A percentile compares a stretch with the other conserved stretches of the same genome.
These are phyloP conservation scores for Amblyjoppa proteus DNA, from an alignment of 2,888 invertebrate species.

Conservation along the genomic window DNA sequence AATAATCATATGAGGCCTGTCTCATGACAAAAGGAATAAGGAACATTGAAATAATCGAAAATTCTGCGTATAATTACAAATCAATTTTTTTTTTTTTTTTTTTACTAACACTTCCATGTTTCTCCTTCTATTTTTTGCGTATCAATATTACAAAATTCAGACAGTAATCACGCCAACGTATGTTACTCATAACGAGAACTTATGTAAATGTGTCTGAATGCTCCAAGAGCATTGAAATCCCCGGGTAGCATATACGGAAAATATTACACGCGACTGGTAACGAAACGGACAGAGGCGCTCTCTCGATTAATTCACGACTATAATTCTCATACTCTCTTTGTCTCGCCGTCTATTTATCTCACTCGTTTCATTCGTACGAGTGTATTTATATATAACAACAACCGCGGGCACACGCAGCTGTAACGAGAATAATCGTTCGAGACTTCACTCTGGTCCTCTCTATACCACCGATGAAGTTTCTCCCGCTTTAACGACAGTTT, in stretches of 20 bases:
- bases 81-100: no score
- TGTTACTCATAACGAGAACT: neutral
- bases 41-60: no score
- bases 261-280: constrained; percentile 41
- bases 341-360: constrained; percentile 6
- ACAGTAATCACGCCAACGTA: neutral
- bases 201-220: constrained; percentile 33
- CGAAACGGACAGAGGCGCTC: constrained; percentile 51
- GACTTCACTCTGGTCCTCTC: constrained; percentile 24
- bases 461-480: constrained; percentile 23
- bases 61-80: no score
- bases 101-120: neutral
- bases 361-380: constrained; percentile 58
- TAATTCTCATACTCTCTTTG: constrained; percentile 64
- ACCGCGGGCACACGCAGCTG: constrained; percentile 44
- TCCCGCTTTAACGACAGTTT: constrained; percentile 63
- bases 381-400: constrained; percentile 46
- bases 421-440: constrained; percentile 48
- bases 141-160: neutral
- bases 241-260: constrained; percentile 2
- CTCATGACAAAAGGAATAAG: no score
- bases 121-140: neutral
- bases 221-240: constrained; percentile 16
- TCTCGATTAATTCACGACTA: constrained; percentile 73
- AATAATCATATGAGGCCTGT: no score